These are phyloP conservation scores for Struthidea cinerea DNA, from an alignment of 2,113 vertebrate genomes.

Conservation along the genomic window DNA sequence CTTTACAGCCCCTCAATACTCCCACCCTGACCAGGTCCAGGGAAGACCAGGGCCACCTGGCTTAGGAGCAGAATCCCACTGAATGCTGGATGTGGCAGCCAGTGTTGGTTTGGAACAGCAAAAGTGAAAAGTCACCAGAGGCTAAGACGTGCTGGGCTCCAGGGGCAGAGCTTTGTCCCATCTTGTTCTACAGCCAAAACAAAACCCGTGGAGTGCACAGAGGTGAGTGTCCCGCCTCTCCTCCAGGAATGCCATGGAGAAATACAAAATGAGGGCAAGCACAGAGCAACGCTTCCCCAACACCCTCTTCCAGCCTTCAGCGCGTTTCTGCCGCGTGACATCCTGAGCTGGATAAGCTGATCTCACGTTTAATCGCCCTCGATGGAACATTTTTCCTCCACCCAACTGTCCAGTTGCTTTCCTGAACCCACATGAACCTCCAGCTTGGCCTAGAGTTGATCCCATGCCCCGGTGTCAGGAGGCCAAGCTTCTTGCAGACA, in stretches of 20 bases:
- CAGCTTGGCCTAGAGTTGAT: background rate
- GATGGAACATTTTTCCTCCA: background rate
- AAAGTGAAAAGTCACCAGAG: fast-evolving
- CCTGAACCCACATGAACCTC: slow-evolving; percentile 30
- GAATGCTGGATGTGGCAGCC: background rate
- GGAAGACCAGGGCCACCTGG: background rate
- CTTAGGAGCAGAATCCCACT: background rate
- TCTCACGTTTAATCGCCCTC: background rate
- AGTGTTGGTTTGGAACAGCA: background rate
- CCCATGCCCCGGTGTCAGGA: background rate
- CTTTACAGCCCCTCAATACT: background rate
- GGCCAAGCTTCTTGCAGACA: background rate
- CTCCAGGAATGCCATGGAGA: background rate
- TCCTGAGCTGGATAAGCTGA: background rate
- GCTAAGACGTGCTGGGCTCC: background rate
- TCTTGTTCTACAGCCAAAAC: background rate
- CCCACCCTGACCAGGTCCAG: too few species aligned
- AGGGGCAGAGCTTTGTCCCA: background rate
- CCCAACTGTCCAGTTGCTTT: background rate
- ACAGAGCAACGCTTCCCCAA: background rate
- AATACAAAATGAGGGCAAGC: background rate
- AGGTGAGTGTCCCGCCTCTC: background rate
- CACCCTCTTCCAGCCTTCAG: background rate
- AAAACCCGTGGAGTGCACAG: background rate
- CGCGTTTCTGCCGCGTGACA: background rate